A percentile compares a stretch with the other conserved stretches of the same genome.
phyloP scores from a whole-genome alignment of 2,797 vertebrate genomes.

The Scolopax rusticola region DNA sequence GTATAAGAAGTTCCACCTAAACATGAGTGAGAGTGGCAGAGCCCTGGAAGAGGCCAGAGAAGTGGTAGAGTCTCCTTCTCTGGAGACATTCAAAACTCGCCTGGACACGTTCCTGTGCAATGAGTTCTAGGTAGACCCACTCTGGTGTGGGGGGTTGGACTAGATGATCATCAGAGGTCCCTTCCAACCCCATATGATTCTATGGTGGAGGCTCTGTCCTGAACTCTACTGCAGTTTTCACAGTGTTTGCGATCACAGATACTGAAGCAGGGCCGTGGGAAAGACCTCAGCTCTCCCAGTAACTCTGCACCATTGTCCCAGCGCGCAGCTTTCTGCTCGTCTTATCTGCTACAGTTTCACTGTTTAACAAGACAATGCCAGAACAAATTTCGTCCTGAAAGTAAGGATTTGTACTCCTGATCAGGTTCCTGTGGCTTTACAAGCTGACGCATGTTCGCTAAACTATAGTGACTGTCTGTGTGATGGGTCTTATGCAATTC shows the following conservation, averaged over 20 bases:
- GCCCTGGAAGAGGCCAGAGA: too few relatives aligned
- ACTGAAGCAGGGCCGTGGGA: constrained; percentile 7
- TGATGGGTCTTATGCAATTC: not conserved
- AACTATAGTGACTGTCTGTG: not conserved
- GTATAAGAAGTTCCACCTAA: too few relatives aligned
- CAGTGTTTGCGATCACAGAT: not conserved
- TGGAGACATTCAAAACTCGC: too few relatives aligned
- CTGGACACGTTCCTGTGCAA: too few relatives aligned
- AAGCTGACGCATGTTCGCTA: constrained; percentile 26
- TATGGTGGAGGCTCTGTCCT: accelerated
- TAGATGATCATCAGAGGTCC: too few relatives aligned
- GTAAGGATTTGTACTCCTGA: constrained; percentile 15
- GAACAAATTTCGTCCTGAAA: constrained; percentile 51
- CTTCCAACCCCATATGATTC: too few relatives aligned
- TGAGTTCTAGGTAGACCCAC: too few relatives aligned
- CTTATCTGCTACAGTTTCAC: constrained; percentile 61
- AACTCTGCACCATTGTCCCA: constrained; percentile 61
- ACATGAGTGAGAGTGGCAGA: too few relatives aligned
- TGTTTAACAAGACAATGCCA: constrained; percentile 58
- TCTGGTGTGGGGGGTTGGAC: too few relatives aligned
- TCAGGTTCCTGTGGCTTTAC: constrained; percentile 59
- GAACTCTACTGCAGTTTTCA: not conserved
- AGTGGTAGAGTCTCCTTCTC: too few relatives aligned
- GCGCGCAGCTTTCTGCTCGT: constrained; percentile 10
- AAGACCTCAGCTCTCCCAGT: not conserved